Evolutionary conservation across 37 sponge, comb jelly and placozoan species (phyloP), one percentile per base, ranked within the genome.

Genomic region (Amphimedon queenslandica): DNA sequence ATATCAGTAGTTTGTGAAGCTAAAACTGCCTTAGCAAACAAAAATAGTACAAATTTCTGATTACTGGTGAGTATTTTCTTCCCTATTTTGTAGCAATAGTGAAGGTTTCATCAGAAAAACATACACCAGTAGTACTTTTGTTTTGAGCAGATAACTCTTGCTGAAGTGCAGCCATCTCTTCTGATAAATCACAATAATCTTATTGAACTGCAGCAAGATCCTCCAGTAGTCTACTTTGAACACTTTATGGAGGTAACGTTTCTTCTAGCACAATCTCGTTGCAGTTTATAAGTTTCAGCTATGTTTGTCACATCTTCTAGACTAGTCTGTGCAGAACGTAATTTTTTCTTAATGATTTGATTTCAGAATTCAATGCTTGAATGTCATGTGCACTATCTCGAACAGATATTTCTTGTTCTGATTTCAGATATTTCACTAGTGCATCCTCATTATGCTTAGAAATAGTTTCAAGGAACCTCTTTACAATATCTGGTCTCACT

Each of bases 11-110:
- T 36, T 70, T 70, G 40, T 23, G 42, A 24, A 36, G 71, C 51
- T 42, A 53, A 25, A 25, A 70, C 28, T 18, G 51, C 71, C 20
- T 24, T 20, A n/a, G 53, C 39, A 42, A 70, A 70, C 25, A 70
- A 30, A 43, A 42, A 30, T 70, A 70, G 71, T 70, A 70, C 27
- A 70, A 70, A 20, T 70, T 70, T 42, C 71, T 39, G 28, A 70
- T 29, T n/a, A 53, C 39, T 30, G 29, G 35, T 42, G 53, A 13
- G 23, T 36, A 13, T 11, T 24, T 23, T 4, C 37, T 3, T 30
- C 37, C 67, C 4, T 30, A 4, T 10, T 31, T 10, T 13, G 30
- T 61, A 4, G 28, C n/a, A n/a, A n/a, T n/a, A n/a, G n/a, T n/a
- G n/a, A n/a, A n/a, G n/a, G n/a, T n/a, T n/a, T n/a, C n/a, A 13